Conservation (phyloP, 92 coral and sea anemone genomes). For the Pocillopora meandrina region DNA sequence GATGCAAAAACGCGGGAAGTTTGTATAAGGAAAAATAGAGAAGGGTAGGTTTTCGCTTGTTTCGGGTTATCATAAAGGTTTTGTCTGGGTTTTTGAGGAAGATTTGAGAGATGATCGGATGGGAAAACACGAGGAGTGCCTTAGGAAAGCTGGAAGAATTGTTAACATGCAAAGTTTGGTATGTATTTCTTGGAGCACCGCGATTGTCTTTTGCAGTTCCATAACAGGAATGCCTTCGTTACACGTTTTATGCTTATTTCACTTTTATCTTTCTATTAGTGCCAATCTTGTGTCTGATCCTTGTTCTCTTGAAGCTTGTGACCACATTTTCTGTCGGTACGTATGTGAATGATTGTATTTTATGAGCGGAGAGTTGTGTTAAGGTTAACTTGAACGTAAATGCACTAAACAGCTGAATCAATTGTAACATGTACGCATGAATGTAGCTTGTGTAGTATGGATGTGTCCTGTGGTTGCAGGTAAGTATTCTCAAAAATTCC, state of each 20-base stretch:
- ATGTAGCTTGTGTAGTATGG: no score
- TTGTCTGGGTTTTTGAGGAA: background rate
- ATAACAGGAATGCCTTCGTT: no score
- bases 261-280: conserved; percentile 44
- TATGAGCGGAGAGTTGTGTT: no score
- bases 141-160: conserved; percentile 72
- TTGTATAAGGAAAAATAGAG: background rate
- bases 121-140: conserved; percentile 75
- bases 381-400: no score
- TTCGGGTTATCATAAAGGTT: background rate
- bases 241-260: background rate
- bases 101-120: conserved; percentile 57
- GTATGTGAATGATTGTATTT: background rate
- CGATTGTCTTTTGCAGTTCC: background rate
- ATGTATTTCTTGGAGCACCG: background rate
- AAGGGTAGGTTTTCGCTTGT: background rate
- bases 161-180: conserved; percentile 87
- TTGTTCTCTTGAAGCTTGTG: conserved; percentile 89
- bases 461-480: no score
- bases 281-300: conserved; percentile 77
- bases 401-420: no score
- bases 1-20: conserved; percentile 67
- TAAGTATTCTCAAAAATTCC: no score
- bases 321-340: conserved; percentile 94
- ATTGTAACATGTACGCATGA: no score